Evolutionary conservation across 30 jellyfish, hydroid and myxozoan species (phyloP).

Genomic region (Aurelia sp.): DNA sequence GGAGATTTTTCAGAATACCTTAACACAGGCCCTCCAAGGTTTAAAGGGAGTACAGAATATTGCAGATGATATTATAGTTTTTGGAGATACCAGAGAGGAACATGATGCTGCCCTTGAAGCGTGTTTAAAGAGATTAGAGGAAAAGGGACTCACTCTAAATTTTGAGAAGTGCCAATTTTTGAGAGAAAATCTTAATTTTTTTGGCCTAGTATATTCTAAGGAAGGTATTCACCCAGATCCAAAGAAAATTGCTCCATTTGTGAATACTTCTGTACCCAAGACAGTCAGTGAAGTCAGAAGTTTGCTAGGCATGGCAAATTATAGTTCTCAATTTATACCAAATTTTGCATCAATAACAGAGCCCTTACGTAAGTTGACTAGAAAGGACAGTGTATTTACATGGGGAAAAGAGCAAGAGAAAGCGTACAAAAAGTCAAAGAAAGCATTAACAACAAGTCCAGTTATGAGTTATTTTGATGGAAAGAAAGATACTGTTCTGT

Average conservation of each 20-base stretch:
- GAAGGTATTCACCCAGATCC: conserved; percentile 63
- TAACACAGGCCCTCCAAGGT: too few species aligned
- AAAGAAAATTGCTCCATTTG: not conserved
- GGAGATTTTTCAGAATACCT: too few species aligned
- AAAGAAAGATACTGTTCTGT: conserved; percentile 14
- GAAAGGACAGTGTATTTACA: conserved; percentile 15
- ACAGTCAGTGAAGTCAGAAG: conserved; percentile 44
- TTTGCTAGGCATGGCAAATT: conserved; percentile 59
- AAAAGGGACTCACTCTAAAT: conserved; percentile 34
- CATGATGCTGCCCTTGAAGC: conserved; percentile 42
- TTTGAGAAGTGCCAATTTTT: conserved; percentile 53
- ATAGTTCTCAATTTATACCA: conserved; percentile 25
- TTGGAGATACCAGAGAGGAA: conserved; percentile 9
- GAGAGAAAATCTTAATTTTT: conserved; percentile 43
- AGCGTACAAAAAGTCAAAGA: conserved; percentile 14
- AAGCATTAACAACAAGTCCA: conserved; percentile 31
- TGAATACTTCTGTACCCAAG: conserved; percentile 32
- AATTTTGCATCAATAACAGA: conserved; percentile 39
- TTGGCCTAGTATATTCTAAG: conserved; percentile 40
- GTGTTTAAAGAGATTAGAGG: conserved; percentile 22
- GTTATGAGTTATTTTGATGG: conserved; percentile 44
- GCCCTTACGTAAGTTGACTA: conserved; percentile 55
- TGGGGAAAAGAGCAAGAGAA: conserved; percentile 23
- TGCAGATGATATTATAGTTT: conserved; percentile 37
- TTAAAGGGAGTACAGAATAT: not conserved